Evolutionary conservation across 2,797 vertebrate genomes (phyloP).

Genomic region (Gila robusta): DNA sequence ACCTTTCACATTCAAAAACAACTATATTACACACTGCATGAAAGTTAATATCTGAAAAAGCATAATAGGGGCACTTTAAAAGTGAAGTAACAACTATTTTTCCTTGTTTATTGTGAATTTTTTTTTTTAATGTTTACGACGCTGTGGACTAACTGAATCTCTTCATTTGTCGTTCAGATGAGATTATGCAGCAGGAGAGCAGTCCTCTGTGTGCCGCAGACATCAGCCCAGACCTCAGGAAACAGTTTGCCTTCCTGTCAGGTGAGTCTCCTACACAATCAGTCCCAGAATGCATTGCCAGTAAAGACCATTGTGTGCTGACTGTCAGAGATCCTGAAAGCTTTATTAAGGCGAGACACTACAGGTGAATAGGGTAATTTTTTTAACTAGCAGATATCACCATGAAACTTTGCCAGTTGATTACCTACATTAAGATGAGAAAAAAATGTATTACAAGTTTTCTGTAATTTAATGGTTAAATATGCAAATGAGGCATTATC

Average conservation of each 20-base stretch:
- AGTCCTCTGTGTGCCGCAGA: constrained; percentile 89
- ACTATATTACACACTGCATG: not conserved
- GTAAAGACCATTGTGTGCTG: not conserved
- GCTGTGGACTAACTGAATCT: not conserved
- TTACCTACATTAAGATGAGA: too few species aligned
- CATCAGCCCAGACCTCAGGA: constrained; percentile 92
- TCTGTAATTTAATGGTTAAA: too few species aligned
- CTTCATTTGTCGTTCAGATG: constrained; percentile 81
- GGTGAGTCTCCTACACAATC: constrained; percentile 77
- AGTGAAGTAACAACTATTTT: not conserved
- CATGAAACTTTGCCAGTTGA: too few species aligned
- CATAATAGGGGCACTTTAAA: not conserved
- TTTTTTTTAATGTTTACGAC: not conserved
- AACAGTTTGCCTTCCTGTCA: constrained; percentile 93
- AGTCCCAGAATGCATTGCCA: constrained; percentile 9
- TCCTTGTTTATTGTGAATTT: not conserved
- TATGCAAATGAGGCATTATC: too few species aligned
- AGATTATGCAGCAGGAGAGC: constrained; percentile 96
- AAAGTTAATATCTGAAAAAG: not conserved
- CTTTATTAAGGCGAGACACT: too few species aligned
- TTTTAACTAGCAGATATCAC: too few species aligned
- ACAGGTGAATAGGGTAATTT: too few species aligned
- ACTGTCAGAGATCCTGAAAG: constrained; percentile 1
- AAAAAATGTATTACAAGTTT: too few species aligned
- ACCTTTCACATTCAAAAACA: not conserved